These are phyloP conservation scores for Amblyteles armatorius DNA, from an alignment of 2,888 invertebrate genomes.

Conservation along the genomic window DNA sequence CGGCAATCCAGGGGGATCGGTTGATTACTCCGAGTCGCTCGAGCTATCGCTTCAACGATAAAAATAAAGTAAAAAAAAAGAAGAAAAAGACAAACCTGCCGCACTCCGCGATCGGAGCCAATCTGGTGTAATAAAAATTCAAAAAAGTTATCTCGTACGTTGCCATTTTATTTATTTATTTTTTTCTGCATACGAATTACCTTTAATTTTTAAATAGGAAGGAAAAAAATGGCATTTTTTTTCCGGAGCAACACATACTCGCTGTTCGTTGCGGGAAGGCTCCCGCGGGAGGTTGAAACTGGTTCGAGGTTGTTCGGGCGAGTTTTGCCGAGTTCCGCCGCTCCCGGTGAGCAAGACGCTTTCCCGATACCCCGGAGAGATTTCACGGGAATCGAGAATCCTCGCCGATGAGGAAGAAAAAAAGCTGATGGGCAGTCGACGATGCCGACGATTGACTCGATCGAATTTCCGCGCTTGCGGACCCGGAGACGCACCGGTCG, in stretches of 20 bases:
- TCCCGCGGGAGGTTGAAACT: background rate
- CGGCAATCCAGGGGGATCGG: background rate
- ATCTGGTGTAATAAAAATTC: background rate
- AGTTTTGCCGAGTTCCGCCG: background rate
- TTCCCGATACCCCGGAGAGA: background rate
- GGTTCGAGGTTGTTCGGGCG: background rate
- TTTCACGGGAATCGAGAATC: background rate
- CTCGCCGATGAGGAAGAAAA: background rate
- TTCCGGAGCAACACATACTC: too few relatives aligned
- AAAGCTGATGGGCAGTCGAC: background rate
- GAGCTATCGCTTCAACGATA: background rate
- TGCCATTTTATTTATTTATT: background rate
- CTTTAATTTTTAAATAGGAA: background rate
- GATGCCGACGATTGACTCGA: constrained; percentile 21
- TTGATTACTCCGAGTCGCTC: background rate
- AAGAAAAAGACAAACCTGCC: background rate
- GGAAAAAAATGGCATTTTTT: background rate
- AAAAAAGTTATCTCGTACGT: background rate
- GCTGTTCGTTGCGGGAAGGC: background rate
- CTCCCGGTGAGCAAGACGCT: background rate
- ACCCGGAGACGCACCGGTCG: background rate
- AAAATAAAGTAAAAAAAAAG: background rate
- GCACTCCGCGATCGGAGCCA: background rate
- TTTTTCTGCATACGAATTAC: background rate
- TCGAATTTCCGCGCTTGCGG: constrained; percentile 25